Base-by-base conservation (phyloP, 2,797 vertebrate genomes). In the Peromyscus eremicus region DNA sequence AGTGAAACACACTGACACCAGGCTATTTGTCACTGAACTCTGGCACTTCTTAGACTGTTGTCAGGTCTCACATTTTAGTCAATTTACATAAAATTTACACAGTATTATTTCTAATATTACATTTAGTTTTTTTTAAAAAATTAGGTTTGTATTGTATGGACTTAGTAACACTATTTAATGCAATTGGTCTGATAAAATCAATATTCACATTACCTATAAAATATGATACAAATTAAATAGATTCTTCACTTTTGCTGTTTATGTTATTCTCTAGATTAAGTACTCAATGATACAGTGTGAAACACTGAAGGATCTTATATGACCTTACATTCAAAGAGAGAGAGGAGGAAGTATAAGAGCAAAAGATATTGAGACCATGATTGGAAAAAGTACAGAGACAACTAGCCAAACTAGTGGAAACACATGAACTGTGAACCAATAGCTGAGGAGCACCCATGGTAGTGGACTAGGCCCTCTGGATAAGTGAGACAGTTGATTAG, bases 1-100 rank as follows among this genome's bases (percentile, higher is more conserved):
- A 95, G 34, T 71, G 7, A 84, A 60, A 93, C 62, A 89, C 10
- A 23, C 8, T 82, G 89, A 91, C 68, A 81, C 21, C 12, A 71
- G 64, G 68, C 11, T 40, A 77, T 91, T 89, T 96, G 71, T 76
- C 32, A 43, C 49, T 85, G 64, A 88, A 92, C 23, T 40, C 52
- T 37, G 37, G 82, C 23, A 81, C 73, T 91, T 88, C 76, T n/a
- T 12, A 84, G n/a, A 82, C 79, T 94, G 62, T 66, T 68, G 70
- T 81, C 13, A 82, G 17, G 46, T 57, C 64, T 97, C 17, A 46
- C 6, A 32, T 75, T 4, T 29, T 60, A 81, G 46, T 12, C 23
- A 94, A 16, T 71, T 37, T 66, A 37, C 73, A 91, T 68, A 60
- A 12, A 82, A 62, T 92, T 90, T 87, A 11, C 25, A 80, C 87